Percentiles rank a stretch among this genome's conserved stretches.
Evolutionary conservation across 2,888 invertebrate genomes (phyloP).

Genomic region (Cyclophora punctaria): DNA sequence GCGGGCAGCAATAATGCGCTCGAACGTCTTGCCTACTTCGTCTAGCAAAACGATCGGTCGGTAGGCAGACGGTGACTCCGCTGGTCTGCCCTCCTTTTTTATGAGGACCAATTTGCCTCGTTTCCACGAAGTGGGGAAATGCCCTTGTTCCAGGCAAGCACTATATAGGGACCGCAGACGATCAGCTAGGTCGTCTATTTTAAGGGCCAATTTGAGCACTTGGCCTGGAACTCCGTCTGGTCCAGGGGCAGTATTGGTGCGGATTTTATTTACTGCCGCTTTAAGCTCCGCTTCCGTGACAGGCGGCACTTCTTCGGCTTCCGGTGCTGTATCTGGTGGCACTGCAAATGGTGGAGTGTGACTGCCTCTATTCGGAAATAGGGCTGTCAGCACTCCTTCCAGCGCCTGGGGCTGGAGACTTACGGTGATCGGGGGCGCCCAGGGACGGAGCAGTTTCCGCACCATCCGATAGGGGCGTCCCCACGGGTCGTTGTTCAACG

Average conservation of each 20-base stretch:
- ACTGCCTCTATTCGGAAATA: too few relatives aligned
- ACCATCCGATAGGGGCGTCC: too few relatives aligned
- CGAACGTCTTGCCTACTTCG: constrained; percentile 6
- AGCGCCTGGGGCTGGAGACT: too few relatives aligned
- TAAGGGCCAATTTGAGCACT: neutral
- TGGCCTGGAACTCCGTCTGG: neutral
- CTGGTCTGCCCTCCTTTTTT: constrained; percentile 1
- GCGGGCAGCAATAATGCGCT: neutral
- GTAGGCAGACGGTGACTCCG: constrained; percentile 6
- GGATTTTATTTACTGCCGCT: neutral
- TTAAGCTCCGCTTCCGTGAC: neutral
- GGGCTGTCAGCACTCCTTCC: too few relatives aligned
- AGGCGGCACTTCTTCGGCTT: neutral
- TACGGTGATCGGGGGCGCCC: too few relatives aligned
- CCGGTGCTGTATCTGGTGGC: too few relatives aligned
- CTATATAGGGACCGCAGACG: neutral
- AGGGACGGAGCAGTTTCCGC: too few relatives aligned
- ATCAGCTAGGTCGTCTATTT: neutral
- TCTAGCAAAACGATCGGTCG: constrained; percentile 10
- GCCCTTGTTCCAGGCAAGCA: constrained; percentile 3
- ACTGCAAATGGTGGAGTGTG: too few relatives aligned
- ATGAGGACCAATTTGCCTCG: constrained; percentile 6
- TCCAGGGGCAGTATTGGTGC: neutral
- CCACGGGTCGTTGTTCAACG: too few relatives aligned
- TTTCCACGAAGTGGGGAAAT: constrained; percentile 1